Evolutionary conservation across 2,888 invertebrate species (phyloP).

Genomic region (Graphium colonna): DNA sequence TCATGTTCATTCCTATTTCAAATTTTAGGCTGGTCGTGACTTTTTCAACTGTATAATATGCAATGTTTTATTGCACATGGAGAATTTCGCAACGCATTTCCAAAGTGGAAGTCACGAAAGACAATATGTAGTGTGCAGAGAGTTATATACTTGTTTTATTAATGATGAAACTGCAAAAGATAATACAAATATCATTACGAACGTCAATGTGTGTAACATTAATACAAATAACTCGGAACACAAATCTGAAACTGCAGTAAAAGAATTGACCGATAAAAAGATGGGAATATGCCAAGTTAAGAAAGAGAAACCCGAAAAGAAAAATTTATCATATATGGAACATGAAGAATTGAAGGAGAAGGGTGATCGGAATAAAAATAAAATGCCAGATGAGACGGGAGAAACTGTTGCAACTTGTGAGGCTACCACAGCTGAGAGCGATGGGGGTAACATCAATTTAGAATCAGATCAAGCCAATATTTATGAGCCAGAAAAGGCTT

Average conservation of each 20-base stretch:
- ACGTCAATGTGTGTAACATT: not conserved
- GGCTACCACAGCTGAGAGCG: not conserved
- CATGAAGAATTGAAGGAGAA: not conserved
- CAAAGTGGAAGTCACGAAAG: conserved; percentile 35
- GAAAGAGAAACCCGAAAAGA: not conserved
- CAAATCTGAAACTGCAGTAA: not conserved
- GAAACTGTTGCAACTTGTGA: not conserved
- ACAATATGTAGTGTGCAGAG: conserved; percentile 25
- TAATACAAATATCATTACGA: not conserved
- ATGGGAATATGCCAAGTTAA: not conserved
- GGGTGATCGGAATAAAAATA: not conserved
- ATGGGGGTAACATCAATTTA: not conserved
- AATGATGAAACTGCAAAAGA: conserved; percentile 4
- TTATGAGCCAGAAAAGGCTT: conserved; percentile 13
- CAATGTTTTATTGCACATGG: conserved; percentile 34
- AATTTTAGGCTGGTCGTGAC: conserved; percentile 39
- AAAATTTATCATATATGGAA: not conserved
- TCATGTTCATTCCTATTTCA: conserved; percentile 25
- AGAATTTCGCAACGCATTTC: conserved; percentile 35
- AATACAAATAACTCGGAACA: not conserved
- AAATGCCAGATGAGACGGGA: not conserved
- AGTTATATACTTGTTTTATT: conserved; percentile 4
- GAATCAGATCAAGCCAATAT: not conserved
- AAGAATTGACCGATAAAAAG: not conserved
- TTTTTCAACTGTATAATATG: conserved; percentile 48